Evolutionary conservation across 2,888 invertebrate species (phyloP).

Genomic region (Diarsia dahlii): DNA sequence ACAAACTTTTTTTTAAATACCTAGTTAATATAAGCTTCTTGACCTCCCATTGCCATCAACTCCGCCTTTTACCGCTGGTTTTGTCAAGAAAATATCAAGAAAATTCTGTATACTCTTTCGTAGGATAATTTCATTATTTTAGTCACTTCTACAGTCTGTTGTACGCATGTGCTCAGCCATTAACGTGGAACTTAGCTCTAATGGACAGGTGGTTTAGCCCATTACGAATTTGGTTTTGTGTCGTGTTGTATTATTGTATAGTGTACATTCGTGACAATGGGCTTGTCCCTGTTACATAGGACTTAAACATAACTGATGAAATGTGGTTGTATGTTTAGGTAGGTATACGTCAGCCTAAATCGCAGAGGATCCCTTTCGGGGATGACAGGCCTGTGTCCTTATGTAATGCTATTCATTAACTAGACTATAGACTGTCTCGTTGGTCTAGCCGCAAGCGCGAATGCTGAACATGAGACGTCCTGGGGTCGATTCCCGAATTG

Average conservation of each 20-base stretch:
- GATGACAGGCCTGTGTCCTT: too few species aligned
- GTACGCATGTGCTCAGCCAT: background rate
- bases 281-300: background rate
- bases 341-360: background rate
- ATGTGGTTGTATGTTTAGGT: background rate
- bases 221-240: constrained; percentile 10
- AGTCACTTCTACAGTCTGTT: background rate
- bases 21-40: background rate
- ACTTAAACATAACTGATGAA: background rate
- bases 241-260: background rate
- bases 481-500: too few species aligned
- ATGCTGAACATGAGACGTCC: too few species aligned
- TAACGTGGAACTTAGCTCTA: constrained; percentile 11
- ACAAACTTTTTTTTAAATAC: background rate
- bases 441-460: too few species aligned
- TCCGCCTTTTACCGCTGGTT: background rate
- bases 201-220: constrained; percentile 7
- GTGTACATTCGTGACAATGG: background rate
- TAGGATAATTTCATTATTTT: background rate
- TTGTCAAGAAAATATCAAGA: background rate
- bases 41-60: background rate
- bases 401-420: too few species aligned
- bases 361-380: background rate
- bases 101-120: background rate
- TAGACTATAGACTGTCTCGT: too few species aligned